phyloP scores from a whole-genome alignment of 2,113 vertebrate species.

The Oreochromis aureus region DNA sequence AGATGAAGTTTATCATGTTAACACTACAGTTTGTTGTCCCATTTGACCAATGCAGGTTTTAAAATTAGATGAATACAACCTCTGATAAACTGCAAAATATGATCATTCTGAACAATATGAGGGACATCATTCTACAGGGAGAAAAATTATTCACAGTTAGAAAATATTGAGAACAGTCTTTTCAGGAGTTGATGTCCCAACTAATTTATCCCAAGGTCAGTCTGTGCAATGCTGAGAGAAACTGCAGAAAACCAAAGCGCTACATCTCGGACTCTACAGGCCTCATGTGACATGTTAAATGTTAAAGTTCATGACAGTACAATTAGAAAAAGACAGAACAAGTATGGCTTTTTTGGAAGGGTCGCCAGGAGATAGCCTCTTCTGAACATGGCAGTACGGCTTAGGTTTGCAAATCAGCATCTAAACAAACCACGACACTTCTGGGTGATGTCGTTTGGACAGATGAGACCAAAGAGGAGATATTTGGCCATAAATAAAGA shows the following conservation, averaged over 20 bases:
- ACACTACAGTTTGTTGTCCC: neutral
- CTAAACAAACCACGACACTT: neutral
- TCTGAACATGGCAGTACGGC: neutral
- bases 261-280: neutral
- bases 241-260: neutral
- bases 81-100: neutral
- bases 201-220: neutral
- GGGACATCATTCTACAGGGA: neutral
- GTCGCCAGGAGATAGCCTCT: rapidly evolving
- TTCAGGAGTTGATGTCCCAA: neutral
- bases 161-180: neutral
- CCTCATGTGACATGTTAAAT: neutral
- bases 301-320: neutral
- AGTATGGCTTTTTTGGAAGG: neutral
- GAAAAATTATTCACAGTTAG: neutral
- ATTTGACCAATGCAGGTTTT: neutral
- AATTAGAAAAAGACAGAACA: neutral
- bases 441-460: neutral
- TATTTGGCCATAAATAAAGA: neutral
- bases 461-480: rapidly evolving
- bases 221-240: neutral
- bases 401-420: neutral
- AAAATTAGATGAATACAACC: neutral
- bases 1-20: neutral
- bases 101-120: neutral